phyloP scores from a whole-genome alignment of 2,113 vertebrate genomes.

The Cheirogaleus medius region DNA sequence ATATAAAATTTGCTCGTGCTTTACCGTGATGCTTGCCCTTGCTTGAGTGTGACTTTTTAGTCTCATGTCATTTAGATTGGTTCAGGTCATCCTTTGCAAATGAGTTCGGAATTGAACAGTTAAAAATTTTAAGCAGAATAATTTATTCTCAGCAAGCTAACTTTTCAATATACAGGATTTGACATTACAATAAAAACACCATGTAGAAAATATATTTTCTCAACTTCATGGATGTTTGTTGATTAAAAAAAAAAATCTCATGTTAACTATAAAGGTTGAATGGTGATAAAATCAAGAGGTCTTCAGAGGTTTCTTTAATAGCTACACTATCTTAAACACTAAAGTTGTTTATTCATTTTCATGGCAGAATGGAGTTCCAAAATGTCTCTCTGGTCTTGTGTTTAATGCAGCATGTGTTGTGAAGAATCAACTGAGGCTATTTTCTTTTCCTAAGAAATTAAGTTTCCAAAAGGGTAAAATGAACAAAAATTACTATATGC shows the following conservation, averaged over 20 bases:
- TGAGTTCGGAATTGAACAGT: not conserved
- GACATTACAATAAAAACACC: not conserved
- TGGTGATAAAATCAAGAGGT: not conserved
- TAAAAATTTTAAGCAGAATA: not conserved
- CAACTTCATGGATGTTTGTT: not conserved
- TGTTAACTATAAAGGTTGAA: not conserved
- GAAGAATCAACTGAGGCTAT: not conserved
- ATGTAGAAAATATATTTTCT: not conserved
- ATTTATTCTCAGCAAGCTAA: not conserved
- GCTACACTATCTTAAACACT: not conserved
- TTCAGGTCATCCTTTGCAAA: not conserved
- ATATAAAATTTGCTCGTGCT: not conserved
- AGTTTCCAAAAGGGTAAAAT: not conserved
- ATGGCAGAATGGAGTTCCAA: not conserved
- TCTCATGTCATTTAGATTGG: not conserved
- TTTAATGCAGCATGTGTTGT: not conserved
- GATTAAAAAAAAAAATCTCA: not conserved
- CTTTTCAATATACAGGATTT: not conserved
- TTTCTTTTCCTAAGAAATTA: not conserved
- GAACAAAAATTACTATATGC: not conserved
- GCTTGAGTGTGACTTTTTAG: not conserved
- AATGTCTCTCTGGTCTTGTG: not conserved
- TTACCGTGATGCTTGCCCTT: not conserved
- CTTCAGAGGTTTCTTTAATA: conserved; percentile 36
- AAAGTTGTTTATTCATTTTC: conserved; percentile 16